Base-by-base conservation (phyloP, 2,113 vertebrate genomes). In the Stomatorhinus ivindoensis region DNA sequence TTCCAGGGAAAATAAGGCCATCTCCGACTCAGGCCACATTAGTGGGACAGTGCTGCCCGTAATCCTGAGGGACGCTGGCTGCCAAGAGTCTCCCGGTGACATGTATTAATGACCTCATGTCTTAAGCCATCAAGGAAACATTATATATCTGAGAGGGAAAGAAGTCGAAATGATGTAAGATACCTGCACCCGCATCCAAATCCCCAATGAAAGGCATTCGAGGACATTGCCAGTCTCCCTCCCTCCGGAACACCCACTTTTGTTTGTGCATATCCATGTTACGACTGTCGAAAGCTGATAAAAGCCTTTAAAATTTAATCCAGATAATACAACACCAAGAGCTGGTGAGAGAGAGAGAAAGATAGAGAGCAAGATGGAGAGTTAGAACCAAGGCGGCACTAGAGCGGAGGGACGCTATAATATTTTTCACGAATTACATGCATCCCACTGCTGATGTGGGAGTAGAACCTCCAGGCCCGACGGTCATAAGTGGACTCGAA, bases 371-470 rank as follows among this genome's bases (percentile, higher is more conserved):
- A 53, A 58, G 50, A 85, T 13, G 73, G 87, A 44, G 82, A 46
- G 44, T 24, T 15, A 46, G 61, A 88, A 50, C 50, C 42, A 46
- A 69, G 80, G 82, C 87, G 83, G 44, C 51, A n/a, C 24, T 53
- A 19, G 17, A 47, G 84, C 48, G 48, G 55, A 42, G 27, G 31
- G 35, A 58, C 1, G 13, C 19, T 55, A 88, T 53, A 27, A 88
- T 48, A 39, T 80, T 82, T 87, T 80, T 85, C 86, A 89, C 87
- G 91, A 92, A 93, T 93, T 93, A 91, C 90, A 90, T 90, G 92
- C 92, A 92, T 94, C 94, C 89, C 42, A 80, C 90, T 90, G 88
- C 87, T 85, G 46, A 88, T 91, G 93, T 93, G 94, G 94, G 93
- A 91, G 92, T 93, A 89, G 86, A 73, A 92, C 91, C 92, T 92